phyloP scores from a whole-genome alignment of 2,113 vertebrate genomes.

The Perccottus glenii region DNA sequence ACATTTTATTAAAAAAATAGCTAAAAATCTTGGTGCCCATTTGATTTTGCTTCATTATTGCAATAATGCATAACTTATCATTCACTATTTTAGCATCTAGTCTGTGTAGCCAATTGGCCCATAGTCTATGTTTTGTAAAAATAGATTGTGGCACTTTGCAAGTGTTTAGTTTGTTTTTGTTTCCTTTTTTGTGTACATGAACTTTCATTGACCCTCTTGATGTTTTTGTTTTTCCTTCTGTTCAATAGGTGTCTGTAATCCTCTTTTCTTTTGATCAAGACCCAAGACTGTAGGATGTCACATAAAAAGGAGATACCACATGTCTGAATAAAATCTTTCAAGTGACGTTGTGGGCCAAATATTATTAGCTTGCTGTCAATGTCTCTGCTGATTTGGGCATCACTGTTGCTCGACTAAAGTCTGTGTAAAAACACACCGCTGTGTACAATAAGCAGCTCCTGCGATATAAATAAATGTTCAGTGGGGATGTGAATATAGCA shows the following conservation, averaged over 20 bases:
- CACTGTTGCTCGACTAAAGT: slow-evolving; percentile 36
- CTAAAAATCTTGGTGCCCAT: too few relatives aligned
- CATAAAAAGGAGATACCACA: neutral
- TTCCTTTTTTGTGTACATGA: neutral
- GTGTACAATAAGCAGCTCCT: slow-evolving; percentile 41
- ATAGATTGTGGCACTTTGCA: too few relatives aligned
- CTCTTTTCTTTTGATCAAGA: neutral
- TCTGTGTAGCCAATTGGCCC: too few relatives aligned
- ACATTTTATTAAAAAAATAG: too few relatives aligned
- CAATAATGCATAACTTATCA: too few relatives aligned
- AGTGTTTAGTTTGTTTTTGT: too few relatives aligned
- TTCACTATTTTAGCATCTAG: too few relatives aligned
- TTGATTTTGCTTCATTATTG: too few relatives aligned
- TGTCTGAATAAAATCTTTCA: slow-evolving; percentile 38
- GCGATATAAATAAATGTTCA: slow-evolving; percentile 67
- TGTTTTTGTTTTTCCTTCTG: neutral
- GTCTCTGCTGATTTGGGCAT: slow-evolving; percentile 29
- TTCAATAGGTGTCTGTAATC: neutral
- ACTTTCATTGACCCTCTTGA: neutral
- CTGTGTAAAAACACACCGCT: slow-evolving; percentile 37
- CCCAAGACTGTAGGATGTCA: neutral
- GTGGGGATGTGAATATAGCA: slow-evolving; percentile 44
- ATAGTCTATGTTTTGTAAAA: too few relatives aligned
- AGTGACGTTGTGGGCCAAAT: slow-evolving; percentile 42
- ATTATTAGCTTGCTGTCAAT: slow-evolving; percentile 45